These are phyloP conservation scores for Acanthiza pusilla DNA, from an alignment of 2,797 vertebrate species.

Conservation along the genomic window DNA sequence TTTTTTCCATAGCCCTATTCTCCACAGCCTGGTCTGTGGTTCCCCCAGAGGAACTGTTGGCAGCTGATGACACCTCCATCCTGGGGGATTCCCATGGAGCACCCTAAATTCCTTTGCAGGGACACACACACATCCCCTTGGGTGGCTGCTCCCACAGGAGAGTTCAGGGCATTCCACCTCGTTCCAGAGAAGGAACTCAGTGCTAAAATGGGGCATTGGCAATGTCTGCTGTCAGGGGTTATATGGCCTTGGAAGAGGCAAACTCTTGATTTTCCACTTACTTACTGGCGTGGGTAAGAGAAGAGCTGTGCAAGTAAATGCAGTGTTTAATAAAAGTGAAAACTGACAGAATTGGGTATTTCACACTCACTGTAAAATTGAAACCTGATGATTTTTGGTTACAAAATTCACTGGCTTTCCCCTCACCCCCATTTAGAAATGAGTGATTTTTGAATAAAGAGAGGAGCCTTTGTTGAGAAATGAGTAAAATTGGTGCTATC, in stretches of 20 bases:
- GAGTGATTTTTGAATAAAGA: not conserved
- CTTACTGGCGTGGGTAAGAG: not conserved
- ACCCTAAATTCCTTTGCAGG: not conserved
- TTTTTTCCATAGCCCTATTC: not conserved
- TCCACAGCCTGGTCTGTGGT: rapidly evolving
- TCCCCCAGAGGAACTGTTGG: not conserved
- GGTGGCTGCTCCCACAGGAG: not conserved
- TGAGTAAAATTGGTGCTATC: not conserved
- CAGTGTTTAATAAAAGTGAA: constrained; percentile 32
- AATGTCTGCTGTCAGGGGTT: not conserved
- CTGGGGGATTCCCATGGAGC: rapidly evolving
- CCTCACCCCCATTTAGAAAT: constrained; percentile 15
- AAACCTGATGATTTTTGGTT: not conserved
- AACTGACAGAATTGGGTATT: not conserved
- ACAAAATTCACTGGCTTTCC: not conserved
- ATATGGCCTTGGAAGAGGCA: not conserved
- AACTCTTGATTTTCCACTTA: not conserved
- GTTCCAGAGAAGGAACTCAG: not conserved
- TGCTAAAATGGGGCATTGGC: not conserved
- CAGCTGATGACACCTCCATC: not conserved
- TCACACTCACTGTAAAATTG: constrained; percentile 5
- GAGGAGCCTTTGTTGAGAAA: not conserved
- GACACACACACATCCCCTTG: rapidly evolving
- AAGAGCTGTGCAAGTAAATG: not conserved
- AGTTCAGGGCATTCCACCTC: not conserved